Percentiles rank a stretch among this genome's conserved stretches.
These are phyloP conservation scores for Argopecten irradians DNA, from an alignment of 1,140 invertebrate genomes.

Conservation along the genomic window DNA sequence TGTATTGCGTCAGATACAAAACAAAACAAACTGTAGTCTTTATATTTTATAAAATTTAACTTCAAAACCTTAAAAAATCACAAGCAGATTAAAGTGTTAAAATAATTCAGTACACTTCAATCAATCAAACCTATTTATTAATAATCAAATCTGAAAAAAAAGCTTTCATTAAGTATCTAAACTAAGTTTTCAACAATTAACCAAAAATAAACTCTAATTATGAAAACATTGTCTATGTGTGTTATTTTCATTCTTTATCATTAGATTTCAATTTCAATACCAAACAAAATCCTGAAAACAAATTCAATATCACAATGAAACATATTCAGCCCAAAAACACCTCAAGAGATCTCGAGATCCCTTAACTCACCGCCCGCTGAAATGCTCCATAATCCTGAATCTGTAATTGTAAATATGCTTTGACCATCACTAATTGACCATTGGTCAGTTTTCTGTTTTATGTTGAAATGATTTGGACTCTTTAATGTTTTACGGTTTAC, in stretches of 20 bases:
- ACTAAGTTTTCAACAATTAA: too few species aligned
- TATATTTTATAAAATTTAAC: too few species aligned
- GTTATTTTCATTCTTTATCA: background rate
- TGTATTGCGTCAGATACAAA: too few species aligned
- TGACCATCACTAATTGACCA: background rate
- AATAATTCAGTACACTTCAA: background rate
- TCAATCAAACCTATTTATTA: background rate
- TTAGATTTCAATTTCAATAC: background rate
- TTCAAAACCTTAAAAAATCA: background rate
- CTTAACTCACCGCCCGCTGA: background rate
- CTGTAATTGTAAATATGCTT: background rate
- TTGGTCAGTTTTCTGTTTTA: background rate
- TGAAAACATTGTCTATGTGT: background rate
- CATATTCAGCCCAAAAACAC: background rate
- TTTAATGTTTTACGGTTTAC: too few species aligned
- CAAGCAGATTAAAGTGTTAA: background rate
- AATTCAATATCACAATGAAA: background rate
- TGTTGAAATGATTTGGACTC: too few species aligned
- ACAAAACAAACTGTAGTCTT: too few species aligned
- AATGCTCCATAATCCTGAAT: slow-evolving; percentile 2
- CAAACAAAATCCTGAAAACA: background rate
- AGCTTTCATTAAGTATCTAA: too few species aligned
- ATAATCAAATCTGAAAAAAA: background rate
- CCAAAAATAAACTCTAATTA: background rate
- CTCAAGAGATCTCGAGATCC: background rate